Evolutionary conservation across 2,888 invertebrate species (phyloP).

Genomic region (Ferrisia virgata): DNA sequence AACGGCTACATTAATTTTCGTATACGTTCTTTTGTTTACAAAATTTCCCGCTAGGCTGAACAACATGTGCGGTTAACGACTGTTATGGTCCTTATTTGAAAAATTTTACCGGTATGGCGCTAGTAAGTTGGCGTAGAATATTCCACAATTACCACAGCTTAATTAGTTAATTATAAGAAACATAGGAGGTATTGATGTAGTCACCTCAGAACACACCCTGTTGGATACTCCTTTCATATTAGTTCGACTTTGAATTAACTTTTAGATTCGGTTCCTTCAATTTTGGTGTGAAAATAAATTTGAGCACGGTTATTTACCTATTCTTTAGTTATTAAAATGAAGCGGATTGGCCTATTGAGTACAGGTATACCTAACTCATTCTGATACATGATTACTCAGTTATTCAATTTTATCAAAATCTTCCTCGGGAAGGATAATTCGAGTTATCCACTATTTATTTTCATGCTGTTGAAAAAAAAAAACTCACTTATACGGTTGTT

Average conservation of each 20-base stretch:
- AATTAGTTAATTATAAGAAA: constrained; percentile 32
- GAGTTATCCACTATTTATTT: neutral
- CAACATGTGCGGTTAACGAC: constrained; percentile 46
- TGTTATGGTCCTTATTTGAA: constrained; percentile 8
- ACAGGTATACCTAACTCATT: neutral
- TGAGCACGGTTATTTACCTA: neutral
- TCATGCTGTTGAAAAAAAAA: neutral
- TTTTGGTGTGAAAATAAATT: neutral
- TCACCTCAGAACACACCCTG: constrained; percentile 19
- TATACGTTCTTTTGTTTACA: constrained; percentile 40
- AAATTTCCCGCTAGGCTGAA: constrained; percentile 45
- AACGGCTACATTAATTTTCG: constrained; percentile 14
- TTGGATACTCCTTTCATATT: constrained; percentile 16
- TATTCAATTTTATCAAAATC: too few species aligned
- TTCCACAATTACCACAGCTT: constrained; percentile 16
- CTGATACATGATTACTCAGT: too few species aligned
- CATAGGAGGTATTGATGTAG: constrained; percentile 11
- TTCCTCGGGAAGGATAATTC: neutral
- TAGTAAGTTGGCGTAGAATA: constrained; percentile 28
- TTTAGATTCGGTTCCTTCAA: neutral
- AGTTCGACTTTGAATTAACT: neutral
- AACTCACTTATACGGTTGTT: neutral
- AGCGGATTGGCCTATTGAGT: neutral
- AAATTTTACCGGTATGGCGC: constrained; percentile 24
- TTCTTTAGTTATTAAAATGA: neutral